Evolutionary conservation across 2,888 invertebrate species (phyloP), one percentile per base, ranked within the genome.

Genomic region (Eulithis prunata): DNA sequence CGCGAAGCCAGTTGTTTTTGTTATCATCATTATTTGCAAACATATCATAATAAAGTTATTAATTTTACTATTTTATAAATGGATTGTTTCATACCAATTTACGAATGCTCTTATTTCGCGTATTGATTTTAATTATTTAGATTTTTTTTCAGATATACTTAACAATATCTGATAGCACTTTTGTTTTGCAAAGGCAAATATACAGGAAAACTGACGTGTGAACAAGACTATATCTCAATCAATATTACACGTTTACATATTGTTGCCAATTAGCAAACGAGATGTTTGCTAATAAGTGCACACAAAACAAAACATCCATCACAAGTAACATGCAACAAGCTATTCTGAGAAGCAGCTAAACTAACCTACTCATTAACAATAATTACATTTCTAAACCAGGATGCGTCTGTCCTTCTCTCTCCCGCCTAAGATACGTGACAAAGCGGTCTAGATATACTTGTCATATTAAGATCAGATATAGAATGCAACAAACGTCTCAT

Each of bases 401-500:
- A 83, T 81, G 79, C 73, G 66, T 75, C 79, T 71, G 70, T 88
- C 85, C 75, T 76, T 73, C 72, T 89, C 84, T 74, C 71, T 69
- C 80, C 62, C 68, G 77, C 66, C 69, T 62, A 66, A 56, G 76
- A 80, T 85, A 81, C 84, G 86, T 83, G 86, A 88, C 82, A 85
- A 83, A 82, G 63, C 75, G 83, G 90, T 89, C 87, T 81, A 85
- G 88, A 88, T 89, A 87, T 81, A 78, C 68, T 69, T 83, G 84
- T 87, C 83, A 84, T 88, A 87, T 86, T 38, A 82, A 82, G 85
- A 90, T 90, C 84, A 78, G 80, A 88, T 87, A 86, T 83, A 83
- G 49, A 11, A 41, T 41, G 41, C 8, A 38, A 85, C 84, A 84
- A 84, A 81, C 81, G 81, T 81, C 81, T 83, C 78, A 83, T 89